Base-by-base conservation (phyloP, 2,113 vertebrate genomes). In the Nothobranchius kuhntae region DNA sequence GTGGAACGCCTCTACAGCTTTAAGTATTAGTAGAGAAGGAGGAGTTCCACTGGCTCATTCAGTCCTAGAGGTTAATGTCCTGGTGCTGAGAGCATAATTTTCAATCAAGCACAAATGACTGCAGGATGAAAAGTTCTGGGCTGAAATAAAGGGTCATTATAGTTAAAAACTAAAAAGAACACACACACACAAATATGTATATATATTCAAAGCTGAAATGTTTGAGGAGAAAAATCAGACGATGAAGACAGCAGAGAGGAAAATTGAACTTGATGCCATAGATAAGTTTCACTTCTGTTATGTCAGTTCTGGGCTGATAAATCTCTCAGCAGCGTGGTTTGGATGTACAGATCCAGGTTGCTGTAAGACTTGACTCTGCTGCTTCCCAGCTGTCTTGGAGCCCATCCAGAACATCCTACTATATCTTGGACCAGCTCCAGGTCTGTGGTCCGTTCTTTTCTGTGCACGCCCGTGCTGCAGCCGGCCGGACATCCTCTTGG, bases 301-400 rank as follows among this genome's bases (percentile, higher is more conserved):
- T 60, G 73, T 69, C 59, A 38, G 51, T 54, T 56, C 65, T 14
- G 48, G 67, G 52, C 82, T 89, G 85, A 89, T 92, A 89, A 89
- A 90, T 92, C 89, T 90, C 81, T 92, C 86, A 93, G 78, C 81
- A 8, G 69, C 38, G 52, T 4, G 21, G 77, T 56, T 51, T 9
- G 50, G 67, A 72, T 56, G 73, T 75, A 71, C 73, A 78, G 84
- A 87, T 86, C 83, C 80, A 80, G 75, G 80, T 91, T 90, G 72
- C 48, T 68, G 72, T 75, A 86, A 67, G 80, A 88, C 85, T 91
- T 90, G 85, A 91, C 87, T 91, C 62, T 36, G 54, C 66, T 86
- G 54, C 85, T 89, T 73, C 66, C 73, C 83, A 90, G 86, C 86
- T 90, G 83, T 75, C 80, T 86, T 93, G 92, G 91, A 90, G 14